Base-by-base conservation (phyloP, 2,888 invertebrate genomes). In the Phortica magna region DNA sequence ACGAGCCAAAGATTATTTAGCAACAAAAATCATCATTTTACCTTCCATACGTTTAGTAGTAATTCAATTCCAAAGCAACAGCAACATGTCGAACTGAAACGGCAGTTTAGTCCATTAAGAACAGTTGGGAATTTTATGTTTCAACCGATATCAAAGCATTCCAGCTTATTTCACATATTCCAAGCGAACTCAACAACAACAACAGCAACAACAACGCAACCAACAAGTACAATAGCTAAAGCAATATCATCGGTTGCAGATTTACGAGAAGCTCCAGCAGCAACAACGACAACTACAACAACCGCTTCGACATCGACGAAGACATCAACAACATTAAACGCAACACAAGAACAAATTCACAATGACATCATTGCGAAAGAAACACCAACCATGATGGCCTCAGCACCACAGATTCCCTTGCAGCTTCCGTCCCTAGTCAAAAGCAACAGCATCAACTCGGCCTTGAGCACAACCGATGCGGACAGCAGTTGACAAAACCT, bases 41-140 rank as follows among this genome's bases (percentile, higher is more conserved):
- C 43, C 68, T 70, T 70, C 22, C 70, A 70, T 43, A 70, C 70
- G 4, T 9, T 71, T 31, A 53, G 70, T 61, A 61, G 10, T 48
- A 71, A 71, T 19, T 71, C 55, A 48, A 17, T 59, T 14, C 70
- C 70, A 39, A 71, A 71, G n/a, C n/a, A 42, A n/a, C 64, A 76
- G 19, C 19, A 76, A 78, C 48, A 76, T 67, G 31, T 77, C 64
- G 48, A 79, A 81, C 81, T 74, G 74, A 76, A 61, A 73, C 81
- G 76, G 22, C 82, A 76, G 82, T 89, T 92, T 55, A 92, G 92
- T 81, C 93, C 93, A 1, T 83, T 93, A 9, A 92, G 91, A 81
- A 90, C 91, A n/a, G 91, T 93, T 79, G 92, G 92, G 76, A 92
- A 90, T 78, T 91, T 92, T 67, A 89, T 93, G 78, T 91, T 91